Conservation (phyloP, 1,140 invertebrate species). For the Melanaphis sacchari region DNA sequence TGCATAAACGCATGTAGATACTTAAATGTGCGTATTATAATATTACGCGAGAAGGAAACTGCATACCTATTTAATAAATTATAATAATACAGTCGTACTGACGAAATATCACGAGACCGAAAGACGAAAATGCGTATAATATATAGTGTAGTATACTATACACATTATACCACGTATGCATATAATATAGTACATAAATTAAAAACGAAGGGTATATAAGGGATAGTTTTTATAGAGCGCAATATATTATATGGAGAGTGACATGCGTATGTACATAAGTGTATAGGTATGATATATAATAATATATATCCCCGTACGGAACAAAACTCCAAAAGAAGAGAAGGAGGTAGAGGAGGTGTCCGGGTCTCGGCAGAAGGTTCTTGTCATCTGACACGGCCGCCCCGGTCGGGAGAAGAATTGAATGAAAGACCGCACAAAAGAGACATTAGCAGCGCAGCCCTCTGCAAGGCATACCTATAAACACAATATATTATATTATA, state of each 20-base stretch:
- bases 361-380: not conserved
- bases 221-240: not conserved
- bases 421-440: not conserved
- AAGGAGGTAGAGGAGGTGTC: not conserved
- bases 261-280: not conserved
- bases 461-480: not conserved
- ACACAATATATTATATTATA: not conserved
- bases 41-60: not conserved
- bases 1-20: not conserved
- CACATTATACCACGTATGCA: not conserved
- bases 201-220: not conserved
- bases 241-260: not conserved
- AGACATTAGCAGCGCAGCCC: constrained; percentile 19
- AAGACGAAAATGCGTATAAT: not conserved
- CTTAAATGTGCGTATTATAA: not conserved
- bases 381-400: constrained; percentile 18
- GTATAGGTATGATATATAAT: not conserved
- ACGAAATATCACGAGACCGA: not conserved
- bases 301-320: not conserved
- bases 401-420: not conserved
- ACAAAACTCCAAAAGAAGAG: not conserved
- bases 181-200: not conserved
- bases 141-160: not conserved
- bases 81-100: not conserved
- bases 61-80: not conserved